Conservation (phyloP, 2,888 invertebrate genomes). For the Apotomis capreana region DNA sequence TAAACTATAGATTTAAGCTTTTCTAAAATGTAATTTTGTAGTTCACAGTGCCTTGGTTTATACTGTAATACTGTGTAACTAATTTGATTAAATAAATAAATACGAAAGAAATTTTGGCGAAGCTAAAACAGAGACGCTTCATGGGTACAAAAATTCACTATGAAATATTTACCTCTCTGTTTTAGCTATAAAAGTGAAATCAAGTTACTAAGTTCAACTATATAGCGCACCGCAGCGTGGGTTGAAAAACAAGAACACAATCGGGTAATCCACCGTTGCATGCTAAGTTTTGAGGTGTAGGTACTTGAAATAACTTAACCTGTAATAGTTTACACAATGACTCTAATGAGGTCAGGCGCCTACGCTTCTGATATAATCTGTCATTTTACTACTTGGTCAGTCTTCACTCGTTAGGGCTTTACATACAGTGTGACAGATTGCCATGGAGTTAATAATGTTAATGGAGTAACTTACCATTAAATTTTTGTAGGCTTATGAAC, state of each 20-base stretch:
- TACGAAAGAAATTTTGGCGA: too few species aligned
- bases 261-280: background rate
- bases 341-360: conserved; percentile 5
- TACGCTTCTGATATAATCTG: conserved; percentile 8
- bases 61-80: too few species aligned
- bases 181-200: too few species aligned
- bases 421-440: background rate
- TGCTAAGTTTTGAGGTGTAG: background rate
- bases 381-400: background rate
- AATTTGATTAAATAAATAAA: too few species aligned
- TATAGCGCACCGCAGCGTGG: background rate
- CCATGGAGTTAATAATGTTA: background rate
- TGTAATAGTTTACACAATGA: conserved; percentile 1
- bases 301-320: background rate
- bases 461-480: background rate
- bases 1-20: too few species aligned
- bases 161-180: too few species aligned
- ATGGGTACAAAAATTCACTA: too few species aligned
- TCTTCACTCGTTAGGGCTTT: background rate
- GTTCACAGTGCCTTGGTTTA: too few species aligned
- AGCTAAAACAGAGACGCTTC: too few species aligned
- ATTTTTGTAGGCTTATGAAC: background rate
- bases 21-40: too few species aligned
- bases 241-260: background rate
- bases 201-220: background rate